Base-by-base conservation (phyloP, 2,113 vertebrate genomes). In the Pipa parva region DNA sequence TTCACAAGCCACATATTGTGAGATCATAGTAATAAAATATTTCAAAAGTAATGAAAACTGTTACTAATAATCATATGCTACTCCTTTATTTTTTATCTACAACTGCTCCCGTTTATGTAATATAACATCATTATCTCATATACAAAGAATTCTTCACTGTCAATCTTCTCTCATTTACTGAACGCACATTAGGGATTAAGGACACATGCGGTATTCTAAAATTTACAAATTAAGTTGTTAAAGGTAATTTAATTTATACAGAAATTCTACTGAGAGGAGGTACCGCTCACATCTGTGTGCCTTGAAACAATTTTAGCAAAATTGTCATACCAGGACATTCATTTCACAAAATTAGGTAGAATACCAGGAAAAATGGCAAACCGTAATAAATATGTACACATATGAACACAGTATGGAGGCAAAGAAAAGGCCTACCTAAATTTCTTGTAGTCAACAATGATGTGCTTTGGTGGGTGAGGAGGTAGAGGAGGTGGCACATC, bases 401-500 rank as follows among this genome's bases (percentile, higher is more conserved):
- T 52, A 51, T 42, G 8, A 21, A 21, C 11, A 6, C 21, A 22
- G 7, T 12, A 50, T 8, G 21, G 20, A 50, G 3, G n/a, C 7
- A 11, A 11, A 1, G 24, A 24, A 5, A 22, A 25, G 3, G 0
- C 66, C 21, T 54, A 70, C 89, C 89, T 89, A 59, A 85, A 77
- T 64, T 74, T 82, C 70, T 80, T 83, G 77, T 87, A 82, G 21
- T 60, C 57, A 7, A 60, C 9, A 11, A 18, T 24, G 51, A 82
- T 52, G 72, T 88, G 81, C 56, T 87, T 82, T 54, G 22, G 68
- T 11, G 83, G 77, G 70, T 83, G 84, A 0, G 83, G 84, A 39
- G 88, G 74, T 13, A 83, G 76, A 52, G 82, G 79, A 25, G 84
- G 81, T 60, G 85, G 73, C 2, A 71, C 74, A 80, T 85, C 85